Percentiles rank a stretch among this genome's conserved stretches.
phyloP scores from a whole-genome alignment of 1,140 invertebrate genomes.

The Eueides isabella region DNA sequence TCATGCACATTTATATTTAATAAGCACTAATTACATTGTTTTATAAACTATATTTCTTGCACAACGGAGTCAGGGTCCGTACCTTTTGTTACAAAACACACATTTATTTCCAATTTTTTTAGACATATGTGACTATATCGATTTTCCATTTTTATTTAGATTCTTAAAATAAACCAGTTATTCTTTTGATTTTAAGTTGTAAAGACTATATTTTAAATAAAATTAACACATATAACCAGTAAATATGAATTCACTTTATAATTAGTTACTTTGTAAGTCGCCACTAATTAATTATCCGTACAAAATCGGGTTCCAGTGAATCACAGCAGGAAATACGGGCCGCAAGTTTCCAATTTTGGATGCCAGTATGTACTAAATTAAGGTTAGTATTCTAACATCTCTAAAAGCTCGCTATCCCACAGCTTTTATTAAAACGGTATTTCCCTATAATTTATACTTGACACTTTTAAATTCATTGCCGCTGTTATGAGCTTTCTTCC shows the following conservation, averaged over 20 bases:
- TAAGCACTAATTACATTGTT: neutral
- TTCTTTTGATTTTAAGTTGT: too few species aligned
- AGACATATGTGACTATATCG: too few species aligned
- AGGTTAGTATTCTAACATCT: conserved; percentile 38
- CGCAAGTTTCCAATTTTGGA: conserved; percentile 38
- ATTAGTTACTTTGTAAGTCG: neutral
- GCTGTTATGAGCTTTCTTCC: conserved; percentile 27
- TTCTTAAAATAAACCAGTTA: too few species aligned
- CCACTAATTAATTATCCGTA: neutral
- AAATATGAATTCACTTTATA: too few species aligned
- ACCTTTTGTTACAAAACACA: too few species aligned
- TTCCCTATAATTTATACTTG: conserved; percentile 40
- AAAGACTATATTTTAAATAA: too few species aligned
- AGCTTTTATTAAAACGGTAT: conserved; percentile 43
- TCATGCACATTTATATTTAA: neutral
- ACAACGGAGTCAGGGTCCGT: too few species aligned
- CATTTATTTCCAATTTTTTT: too few species aligned
- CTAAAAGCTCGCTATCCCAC: conserved; percentile 31
- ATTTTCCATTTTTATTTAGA: too few species aligned
- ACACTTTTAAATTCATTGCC: conserved; percentile 38
- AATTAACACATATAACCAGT: too few species aligned
- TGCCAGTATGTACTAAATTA: conserved; percentile 40
- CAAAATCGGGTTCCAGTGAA: conserved; percentile 31
- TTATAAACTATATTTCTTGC: too few species aligned
- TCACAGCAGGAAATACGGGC: conserved; percentile 39